Evolutionary conservation across 2,797 vertebrate species (phyloP).

Genomic region (Pristis pectinata): DNA sequence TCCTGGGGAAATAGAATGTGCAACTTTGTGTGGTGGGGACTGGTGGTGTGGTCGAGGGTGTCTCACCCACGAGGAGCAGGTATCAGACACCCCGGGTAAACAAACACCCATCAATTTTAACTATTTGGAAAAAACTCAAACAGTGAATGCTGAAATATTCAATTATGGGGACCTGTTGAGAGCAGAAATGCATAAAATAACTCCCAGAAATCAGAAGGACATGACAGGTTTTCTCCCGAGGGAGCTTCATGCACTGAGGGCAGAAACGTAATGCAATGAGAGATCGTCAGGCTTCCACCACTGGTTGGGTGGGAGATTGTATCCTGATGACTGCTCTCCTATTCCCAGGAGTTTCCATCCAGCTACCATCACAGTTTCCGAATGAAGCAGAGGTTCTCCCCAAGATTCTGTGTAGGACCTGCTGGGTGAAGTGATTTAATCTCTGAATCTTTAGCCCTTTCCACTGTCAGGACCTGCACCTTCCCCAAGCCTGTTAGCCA

Average conservation of each 20-base stretch:
- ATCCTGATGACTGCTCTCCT: background rate
- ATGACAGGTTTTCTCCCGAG: background rate
- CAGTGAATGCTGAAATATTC: background rate
- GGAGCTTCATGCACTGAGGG: background rate
- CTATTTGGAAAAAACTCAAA: background rate
- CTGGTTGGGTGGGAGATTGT: background rate
- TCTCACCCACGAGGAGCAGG: background rate
- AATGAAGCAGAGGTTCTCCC: background rate
- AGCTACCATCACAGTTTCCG: background rate
- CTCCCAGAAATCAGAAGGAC: background rate
- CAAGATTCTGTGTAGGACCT: background rate
- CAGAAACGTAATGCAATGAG: background rate
- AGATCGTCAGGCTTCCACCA: background rate
- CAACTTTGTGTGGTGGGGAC: too few species aligned
- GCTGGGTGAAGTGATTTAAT: background rate
- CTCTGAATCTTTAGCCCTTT: background rate
- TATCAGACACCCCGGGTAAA: background rate
- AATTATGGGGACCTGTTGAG: background rate
- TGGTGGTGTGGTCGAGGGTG: background rate
- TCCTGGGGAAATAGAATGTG: background rate
- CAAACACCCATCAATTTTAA: background rate
- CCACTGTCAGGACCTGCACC: background rate
- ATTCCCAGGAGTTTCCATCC: background rate
- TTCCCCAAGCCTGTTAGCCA: too few species aligned
- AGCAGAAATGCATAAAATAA: background rate